These are phyloP conservation scores for Hydrolagus colliei DNA, from an alignment of 2,797 vertebrate species.

Conservation along the genomic window DNA sequence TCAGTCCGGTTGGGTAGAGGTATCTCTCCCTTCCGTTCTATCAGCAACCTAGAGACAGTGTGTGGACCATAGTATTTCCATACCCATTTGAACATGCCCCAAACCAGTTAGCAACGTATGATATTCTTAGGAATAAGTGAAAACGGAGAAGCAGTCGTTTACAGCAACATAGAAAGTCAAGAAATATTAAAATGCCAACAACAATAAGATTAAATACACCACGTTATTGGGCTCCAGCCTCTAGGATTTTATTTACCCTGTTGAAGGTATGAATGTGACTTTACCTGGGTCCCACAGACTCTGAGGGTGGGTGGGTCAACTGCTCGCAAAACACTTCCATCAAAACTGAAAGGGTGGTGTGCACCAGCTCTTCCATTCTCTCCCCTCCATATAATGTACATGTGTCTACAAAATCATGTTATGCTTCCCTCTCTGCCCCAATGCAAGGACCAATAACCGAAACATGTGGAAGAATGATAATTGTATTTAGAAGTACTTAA, in stretches of 20 bases:
- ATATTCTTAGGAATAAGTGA: background rate
- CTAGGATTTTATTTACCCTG: background rate
- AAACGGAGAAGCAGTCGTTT: background rate
- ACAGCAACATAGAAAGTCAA: background rate
- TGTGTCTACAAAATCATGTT: too few species aligned
- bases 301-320: background rate
- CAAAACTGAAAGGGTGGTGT: background rate
- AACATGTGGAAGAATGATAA: too few species aligned
- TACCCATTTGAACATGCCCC: background rate
- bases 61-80: background rate
- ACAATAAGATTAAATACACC: background rate
- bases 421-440: background rate
- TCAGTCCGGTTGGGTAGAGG: background rate
- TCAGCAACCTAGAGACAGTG: background rate
- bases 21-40: background rate
- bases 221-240: background rate
- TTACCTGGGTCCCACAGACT: background rate
- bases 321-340: background rate
- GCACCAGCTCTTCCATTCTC: too few species aligned
- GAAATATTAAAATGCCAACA: background rate
- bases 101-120: background rate
- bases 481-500: too few species aligned
- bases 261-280: background rate
- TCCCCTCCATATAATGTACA: too few species aligned
- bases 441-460: background rate